Conservation (phyloP, 2,888 invertebrate genomes). For the Zaprionus bogoriensis region DNA sequence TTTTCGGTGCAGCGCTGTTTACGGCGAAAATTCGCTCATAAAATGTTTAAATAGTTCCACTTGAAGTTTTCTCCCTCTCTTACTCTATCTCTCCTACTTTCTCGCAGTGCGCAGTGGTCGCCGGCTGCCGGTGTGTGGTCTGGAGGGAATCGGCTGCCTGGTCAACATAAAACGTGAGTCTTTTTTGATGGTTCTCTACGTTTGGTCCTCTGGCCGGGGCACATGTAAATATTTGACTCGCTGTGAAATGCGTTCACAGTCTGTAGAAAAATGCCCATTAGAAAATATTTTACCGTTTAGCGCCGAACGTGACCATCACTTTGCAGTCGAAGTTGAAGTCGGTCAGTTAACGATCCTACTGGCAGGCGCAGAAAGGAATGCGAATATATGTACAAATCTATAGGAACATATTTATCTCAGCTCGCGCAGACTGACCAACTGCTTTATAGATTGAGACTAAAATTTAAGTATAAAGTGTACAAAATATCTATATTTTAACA, state of each 20-base stretch:
- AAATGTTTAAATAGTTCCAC: slow-evolving; percentile 64
- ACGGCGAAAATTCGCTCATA: slow-evolving; percentile 48
- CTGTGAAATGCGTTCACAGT: slow-evolving; percentile 44
- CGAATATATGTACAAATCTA: neutral
- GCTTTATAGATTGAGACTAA: no score
- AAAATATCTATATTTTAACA: no score
- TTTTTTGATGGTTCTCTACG: slow-evolving; percentile 21
- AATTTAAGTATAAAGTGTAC: no score
- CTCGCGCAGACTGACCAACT: no score
- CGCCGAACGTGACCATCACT: slow-evolving; percentile 55
- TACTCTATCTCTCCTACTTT: neutral
- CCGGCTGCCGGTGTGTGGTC: slow-evolving; percentile 84
- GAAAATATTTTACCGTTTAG: slow-evolving; percentile 37
- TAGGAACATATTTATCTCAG: no score
- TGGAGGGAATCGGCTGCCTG: slow-evolving; percentile 86
- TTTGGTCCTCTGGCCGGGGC: neutral
- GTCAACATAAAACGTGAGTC: slow-evolving; percentile 84
- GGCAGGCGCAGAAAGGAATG: neutral
- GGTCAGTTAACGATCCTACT: slow-evolving; percentile 9
- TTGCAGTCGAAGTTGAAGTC: neutral
- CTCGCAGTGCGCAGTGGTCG: slow-evolving; percentile 79
- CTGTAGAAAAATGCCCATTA: slow-evolving; percentile 33
- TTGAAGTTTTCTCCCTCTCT: slow-evolving; percentile 34
- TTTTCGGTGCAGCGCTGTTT: slow-evolving; percentile 37
- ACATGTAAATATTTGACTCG: slow-evolving; percentile 67